Conservation (phyloP, 1,140 invertebrate species). For the Melipona quadrifasciata region DNA sequence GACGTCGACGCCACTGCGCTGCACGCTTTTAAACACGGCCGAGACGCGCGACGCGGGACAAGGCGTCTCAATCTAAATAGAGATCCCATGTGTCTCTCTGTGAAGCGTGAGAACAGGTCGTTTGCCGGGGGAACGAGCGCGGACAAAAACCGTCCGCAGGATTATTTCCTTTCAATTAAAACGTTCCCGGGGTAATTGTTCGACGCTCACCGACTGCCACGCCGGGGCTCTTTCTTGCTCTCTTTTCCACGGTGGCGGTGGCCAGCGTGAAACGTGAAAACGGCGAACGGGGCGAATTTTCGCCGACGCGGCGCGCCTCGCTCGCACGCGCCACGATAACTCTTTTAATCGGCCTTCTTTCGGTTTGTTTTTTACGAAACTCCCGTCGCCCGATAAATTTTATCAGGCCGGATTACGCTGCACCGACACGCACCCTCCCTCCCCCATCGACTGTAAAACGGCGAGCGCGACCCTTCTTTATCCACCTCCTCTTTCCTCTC, state of each 20-base stretch:
- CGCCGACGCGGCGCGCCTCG: background rate
- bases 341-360: background rate
- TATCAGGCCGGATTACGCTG: slow-evolving; percentile 24
- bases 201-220: background rate
- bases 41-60: background rate
- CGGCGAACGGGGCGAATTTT: background rate
- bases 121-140: too few relatives aligned
- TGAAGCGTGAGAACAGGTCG: slow-evolving; percentile 28
- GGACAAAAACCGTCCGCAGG: slow-evolving; percentile 16
- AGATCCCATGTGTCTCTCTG: slow-evolving; percentile 28
- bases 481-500: background rate
- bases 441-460: slow-evolving; percentile 1
- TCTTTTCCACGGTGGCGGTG: background rate
- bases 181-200: slow-evolving; percentile 28
- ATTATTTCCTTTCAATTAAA: slow-evolving; percentile 42
- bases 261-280: background rate
- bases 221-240: background rate
- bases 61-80: slow-evolving; percentile 28
- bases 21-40: background rate
- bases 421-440: background rate
- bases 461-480: background rate
- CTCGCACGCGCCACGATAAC: background rate
- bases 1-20: slow-evolving; percentile 5
- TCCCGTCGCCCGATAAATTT: slow-evolving; percentile 22
- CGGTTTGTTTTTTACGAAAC: slow-evolving; percentile 23